Base-by-base conservation (phyloP, 1,140 invertebrate genomes). In the Babylonia areolata region DNA sequence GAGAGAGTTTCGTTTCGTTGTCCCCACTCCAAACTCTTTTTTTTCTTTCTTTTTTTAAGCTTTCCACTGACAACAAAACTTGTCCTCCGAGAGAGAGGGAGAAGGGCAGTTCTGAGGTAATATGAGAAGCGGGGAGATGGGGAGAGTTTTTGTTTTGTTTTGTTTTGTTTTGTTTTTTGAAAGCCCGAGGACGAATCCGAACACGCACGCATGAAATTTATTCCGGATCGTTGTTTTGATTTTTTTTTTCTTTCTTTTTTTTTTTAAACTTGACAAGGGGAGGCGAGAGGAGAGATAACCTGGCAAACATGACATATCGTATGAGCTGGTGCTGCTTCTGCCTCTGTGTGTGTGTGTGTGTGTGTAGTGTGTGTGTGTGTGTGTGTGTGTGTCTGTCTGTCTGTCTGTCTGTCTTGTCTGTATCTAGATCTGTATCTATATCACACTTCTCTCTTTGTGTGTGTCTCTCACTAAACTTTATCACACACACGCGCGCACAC, bases 161-260 rank as follows among this genome's bases (percentile, higher is more conserved):
- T 15, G 28, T n/a, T n/a, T n/a, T n/a, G n/a, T n/a, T n/a, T n/a
- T n/a, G n/a, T n/a, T n/a, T n/a, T n/a, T n/a, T n/a, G n/a, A 73
- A 37, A 39, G 40, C 37, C 12, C 23, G 35, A 77, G 35, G 35
- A 28, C 23, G 20, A 77, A 40, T 37, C 37, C 40, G 40, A 77
- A 77, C 75, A 77, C 75, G 75, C 75, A 77, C 75, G 20, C 75
- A 39, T 28, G 75, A 64, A 64, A 64, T n/a, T 12, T 23, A n/a
- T 64, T 64, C 28, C 58, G 5, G 15, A 23, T 12, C 28, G 12
- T 12, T 64, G 58, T 64, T 64, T 12, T 64, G 58, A 64, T n/a
- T n/a, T n/a, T n/a, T n/a, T n/a, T n/a, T n/a, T n/a, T n/a, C n/a
- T n/a, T n/a, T n/a, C n/a, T n/a, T n/a, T n/a, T n/a, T n/a, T n/a